Base-by-base conservation (phyloP, 2,113 vertebrate species). In the Triplophysa dalaica region DNA sequence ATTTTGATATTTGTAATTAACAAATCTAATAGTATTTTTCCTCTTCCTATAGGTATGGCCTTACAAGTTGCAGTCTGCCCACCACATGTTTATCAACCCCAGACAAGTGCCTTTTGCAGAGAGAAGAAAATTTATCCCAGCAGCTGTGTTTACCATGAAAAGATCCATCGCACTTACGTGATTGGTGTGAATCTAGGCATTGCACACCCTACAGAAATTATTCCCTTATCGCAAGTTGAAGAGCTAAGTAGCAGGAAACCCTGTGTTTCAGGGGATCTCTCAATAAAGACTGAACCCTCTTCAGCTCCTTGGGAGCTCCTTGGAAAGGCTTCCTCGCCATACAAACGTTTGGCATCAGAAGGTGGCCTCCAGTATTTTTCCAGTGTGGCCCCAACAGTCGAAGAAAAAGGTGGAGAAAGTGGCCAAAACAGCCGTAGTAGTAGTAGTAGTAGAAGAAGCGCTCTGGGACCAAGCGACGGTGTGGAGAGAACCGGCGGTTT, bases 91-190 rank as follows among this genome's bases (percentile, higher is more conserved):
- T 96, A 96, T 97, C 95, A 97, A 95, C 94, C 94, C 92, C 96
- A 97, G 92, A 96, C 94, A 96, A 98, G 97, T 99, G 97, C 97
- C 97, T 98, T 99, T 94, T 94, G 93, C 93, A 95, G 94, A 86
- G 94, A 94, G 92, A 95, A 96, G 94, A 97, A 95, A 95, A 90
- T 94, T 89, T 93, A 96, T 91, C 92, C 94, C 92, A 94, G 93
- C 92, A 94, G 93, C 93, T 95, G 93, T 70, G 92, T 95, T 87
- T 97, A 96, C 93, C 94, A 94, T 87, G 94, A 95, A 86, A 92
- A 92, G 93, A 92, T 89, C 83, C 93, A 93, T 0, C 91, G 91
- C 90, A 94, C 94, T 77, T 95, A 94, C 77, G 93, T 98, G 92
- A 96, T 95, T 60, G 95, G 94, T 91, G 93, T 95, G 90, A 95